These are phyloP conservation scores for Electrona antarctica DNA, from an alignment of 2,113 vertebrate species.

Conservation along the genomic window DNA sequence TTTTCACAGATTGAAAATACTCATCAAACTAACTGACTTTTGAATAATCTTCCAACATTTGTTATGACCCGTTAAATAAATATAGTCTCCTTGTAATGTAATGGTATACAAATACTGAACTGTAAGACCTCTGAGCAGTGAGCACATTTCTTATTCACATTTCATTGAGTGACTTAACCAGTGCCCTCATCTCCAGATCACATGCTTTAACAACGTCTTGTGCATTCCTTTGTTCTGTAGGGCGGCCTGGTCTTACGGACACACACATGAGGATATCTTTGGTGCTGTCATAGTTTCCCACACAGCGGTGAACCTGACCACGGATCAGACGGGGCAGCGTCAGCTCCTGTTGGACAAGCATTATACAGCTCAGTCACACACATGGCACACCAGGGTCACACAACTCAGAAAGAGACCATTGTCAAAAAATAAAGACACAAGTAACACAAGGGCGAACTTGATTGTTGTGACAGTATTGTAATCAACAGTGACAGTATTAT, in stretches of 20 bases:
- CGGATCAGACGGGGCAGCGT: conserved; percentile 91
- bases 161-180: conserved; percentile 81
- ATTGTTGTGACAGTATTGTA: no score
- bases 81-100: no score
- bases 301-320: conserved; percentile 89
- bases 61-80: no score
- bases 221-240: conserved; percentile 86
- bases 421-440: no score
- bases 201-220: conserved; percentile 82
- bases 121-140: no score
- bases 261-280: conserved; percentile 87
- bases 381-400: background rate
- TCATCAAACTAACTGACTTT: background rate
- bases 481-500: no score
- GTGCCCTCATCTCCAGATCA: conserved; percentile 85
- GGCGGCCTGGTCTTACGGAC: conserved; percentile 85
- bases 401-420: no score
- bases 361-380: background rate
- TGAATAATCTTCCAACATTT: no score
- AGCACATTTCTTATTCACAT: conserved; percentile 63
- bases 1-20: background rate
- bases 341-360: conserved; percentile 81
- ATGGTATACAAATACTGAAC: no score
- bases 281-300: conserved; percentile 88
- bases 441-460: no score